Evolutionary conservation across 2,888 invertebrate genomes (phyloP).

Genomic region (Oscheius sp.): DNA sequence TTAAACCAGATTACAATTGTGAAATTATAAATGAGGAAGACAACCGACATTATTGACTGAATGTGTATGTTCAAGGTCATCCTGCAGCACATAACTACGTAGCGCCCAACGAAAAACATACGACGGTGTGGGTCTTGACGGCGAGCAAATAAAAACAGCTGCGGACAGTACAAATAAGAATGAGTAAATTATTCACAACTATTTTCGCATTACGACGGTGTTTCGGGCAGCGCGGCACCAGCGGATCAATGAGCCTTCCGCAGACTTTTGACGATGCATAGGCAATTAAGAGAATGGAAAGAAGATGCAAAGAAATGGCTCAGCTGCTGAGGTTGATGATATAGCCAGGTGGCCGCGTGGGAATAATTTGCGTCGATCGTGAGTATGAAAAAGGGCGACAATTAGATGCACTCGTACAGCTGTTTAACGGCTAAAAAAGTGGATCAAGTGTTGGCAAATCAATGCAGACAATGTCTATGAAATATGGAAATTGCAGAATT

Average conservation of each 20-base stretch:
- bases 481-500: no score
- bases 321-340: not conserved
- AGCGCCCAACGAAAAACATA: not conserved
- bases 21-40: not conserved
- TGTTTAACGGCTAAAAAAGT: not conserved
- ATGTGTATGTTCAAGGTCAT: conserved; percentile 7
- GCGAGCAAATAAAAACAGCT: conserved; percentile 29
- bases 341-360: not conserved
- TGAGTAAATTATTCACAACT: conserved; percentile 3
- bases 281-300: conserved; percentile 13
- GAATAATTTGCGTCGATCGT: not conserved
- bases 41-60: not conserved
- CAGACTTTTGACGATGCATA: conserved; percentile 23
- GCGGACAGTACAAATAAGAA: conserved; percentile 15
- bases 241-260: conserved; percentile 14
- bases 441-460: not conserved
- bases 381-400: not conserved
- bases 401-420: conserved; percentile 4
- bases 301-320: not conserved
- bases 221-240: not conserved
- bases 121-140: not conserved
- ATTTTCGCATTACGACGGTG: conserved; percentile 1
- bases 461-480: no score
- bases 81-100: not conserved
- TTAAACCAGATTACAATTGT: no score